Percentiles rank a stretch among this genome's conserved stretches.
phyloP scores from a whole-genome alignment of 1,140 invertebrate genomes.

The Drosophila novamexicana region DNA sequence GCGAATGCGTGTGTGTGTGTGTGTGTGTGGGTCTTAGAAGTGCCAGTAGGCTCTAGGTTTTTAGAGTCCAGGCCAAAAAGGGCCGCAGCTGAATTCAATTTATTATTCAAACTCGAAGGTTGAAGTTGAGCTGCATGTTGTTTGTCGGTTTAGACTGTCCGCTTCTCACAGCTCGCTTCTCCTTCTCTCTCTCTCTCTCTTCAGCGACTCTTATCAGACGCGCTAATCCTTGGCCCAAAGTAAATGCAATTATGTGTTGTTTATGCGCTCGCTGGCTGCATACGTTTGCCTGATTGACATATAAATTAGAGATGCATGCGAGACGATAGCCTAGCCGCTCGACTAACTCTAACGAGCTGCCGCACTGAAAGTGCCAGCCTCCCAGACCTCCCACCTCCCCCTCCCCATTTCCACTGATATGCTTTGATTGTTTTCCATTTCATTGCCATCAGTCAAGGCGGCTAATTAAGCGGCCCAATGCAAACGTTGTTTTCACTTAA shows the following conservation, averaged over 20 bases:
- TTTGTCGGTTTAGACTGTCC: constrained; percentile 1
- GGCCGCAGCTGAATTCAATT: constrained; percentile 73
- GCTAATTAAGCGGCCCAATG: constrained; percentile 65
- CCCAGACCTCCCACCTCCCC: neutral
- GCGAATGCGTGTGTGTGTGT: constrained; percentile 55
- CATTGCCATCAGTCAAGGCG: constrained; percentile 68
- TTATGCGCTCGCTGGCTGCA: constrained; percentile 71
- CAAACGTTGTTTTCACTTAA: constrained; percentile 78
- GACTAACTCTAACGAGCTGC: constrained; percentile 62
- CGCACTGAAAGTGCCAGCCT: constrained; percentile 60
- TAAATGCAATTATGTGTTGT: constrained; percentile 82
- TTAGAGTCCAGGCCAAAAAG: constrained; percentile 1
- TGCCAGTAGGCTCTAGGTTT: constrained; percentile 50
- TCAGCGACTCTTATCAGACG: constrained; percentile 51
- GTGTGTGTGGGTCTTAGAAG: constrained; percentile 75
- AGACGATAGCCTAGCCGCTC: constrained; percentile 65
- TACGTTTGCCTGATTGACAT: constrained; percentile 79
- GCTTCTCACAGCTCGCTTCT: too few relatives aligned
- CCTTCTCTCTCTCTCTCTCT: neutral
- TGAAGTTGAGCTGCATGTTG: constrained; percentile 62
- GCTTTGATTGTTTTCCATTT: constrained; percentile 73
- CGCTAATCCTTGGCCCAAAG: constrained; percentile 61
- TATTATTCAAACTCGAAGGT: constrained; percentile 77
- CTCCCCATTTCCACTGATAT: constrained; percentile 38
- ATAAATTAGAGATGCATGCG: constrained; percentile 80